Base-by-base conservation (phyloP, 2,113 vertebrate species). In the Neotoma lepida region DNA sequence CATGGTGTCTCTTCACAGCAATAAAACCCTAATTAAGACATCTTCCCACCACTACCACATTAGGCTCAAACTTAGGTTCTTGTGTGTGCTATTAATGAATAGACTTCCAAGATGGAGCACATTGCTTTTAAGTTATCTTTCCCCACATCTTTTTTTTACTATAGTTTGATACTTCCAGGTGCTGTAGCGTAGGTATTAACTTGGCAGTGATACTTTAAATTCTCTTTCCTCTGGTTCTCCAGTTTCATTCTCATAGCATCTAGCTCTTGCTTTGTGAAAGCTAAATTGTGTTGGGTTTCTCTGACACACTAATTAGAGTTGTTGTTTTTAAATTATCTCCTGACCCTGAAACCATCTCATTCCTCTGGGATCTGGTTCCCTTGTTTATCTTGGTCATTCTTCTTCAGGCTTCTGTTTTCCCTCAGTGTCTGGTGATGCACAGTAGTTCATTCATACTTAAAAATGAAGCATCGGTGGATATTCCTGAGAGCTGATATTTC, bases 341-440 rank as follows among this genome's bases (percentile, higher is more conserved):
- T 94, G 74, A 93, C 90, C 95, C 92, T 95, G 44, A 78, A 12
- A 68, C 96, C 78, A 88, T 76, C 89, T 84, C 35, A 30, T 91
- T 89, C 92, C 81, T 94, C 81, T 90, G 90, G 51, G 74, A 56
- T 89, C 94, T 96, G 93, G 85, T 80, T 92, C 82, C 90, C 78
- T 94, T 95, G 95, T 96, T 97, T 96, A 96, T 97, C 84, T 95
- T 95, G 89, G 92, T 95, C 95, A 66, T 96, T 95, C 87, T 93
- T 93, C 64, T 80, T 94, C 80, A 93, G 93, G 58, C 80, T 87
- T 70, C 85, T 96, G 86, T 74, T 95, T 96, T 95, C 51, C 70
- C n/a, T 84, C 41, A 63, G 28, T 73, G 61, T 84, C 93, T 89
- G 82, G 39, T 89, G 85, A 86, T 41, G 54, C 71, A 76, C 9